Percentiles rank a stretch among this genome's conserved stretches.
Conservation (phyloP, 2,797 vertebrate genomes). For the Platalea minor region DNA sequence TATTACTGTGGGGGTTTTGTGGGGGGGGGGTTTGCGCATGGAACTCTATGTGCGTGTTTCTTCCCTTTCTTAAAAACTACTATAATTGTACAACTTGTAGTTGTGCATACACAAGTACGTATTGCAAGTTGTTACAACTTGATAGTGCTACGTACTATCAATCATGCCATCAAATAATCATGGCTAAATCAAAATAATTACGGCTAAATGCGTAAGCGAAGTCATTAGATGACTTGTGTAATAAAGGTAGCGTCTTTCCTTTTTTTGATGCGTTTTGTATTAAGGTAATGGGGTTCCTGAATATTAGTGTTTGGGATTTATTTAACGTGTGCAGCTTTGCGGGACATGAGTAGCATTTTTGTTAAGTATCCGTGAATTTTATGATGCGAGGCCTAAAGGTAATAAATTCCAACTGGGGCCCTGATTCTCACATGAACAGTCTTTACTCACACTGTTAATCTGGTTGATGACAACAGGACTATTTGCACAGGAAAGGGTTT, state of each 20-base stretch:
- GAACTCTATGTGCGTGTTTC: not conserved
- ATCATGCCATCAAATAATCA: not conserved
- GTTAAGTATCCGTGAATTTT: not conserved
- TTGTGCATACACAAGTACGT: accelerated
- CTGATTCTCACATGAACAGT: not conserved
- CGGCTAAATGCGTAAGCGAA: accelerated
- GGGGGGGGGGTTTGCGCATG: too few species aligned
- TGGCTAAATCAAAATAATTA: not conserved
- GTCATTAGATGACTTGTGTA: not conserved
- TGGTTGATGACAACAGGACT: not conserved
- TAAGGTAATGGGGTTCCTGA: not conserved
- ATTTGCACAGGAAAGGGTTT: not conserved
- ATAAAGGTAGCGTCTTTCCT: not conserved
- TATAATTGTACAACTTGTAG: not conserved
- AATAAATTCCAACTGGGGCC: not conserved
- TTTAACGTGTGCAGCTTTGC: not conserved
- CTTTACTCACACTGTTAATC: not conserved
- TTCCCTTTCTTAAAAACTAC: not conserved
- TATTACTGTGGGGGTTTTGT: not conserved
- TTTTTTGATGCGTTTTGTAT: not conserved
- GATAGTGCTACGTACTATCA: accelerated
- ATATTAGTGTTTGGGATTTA: too few species aligned
- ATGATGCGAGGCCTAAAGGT: not conserved
- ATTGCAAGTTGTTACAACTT: too few species aligned
- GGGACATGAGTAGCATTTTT: not conserved